Percentiles rank a stretch among this genome's conserved stretches.
Evolutionary conservation across 2,113 vertebrate species (phyloP).

Genomic region (Ceuthmochares aereus): DNA sequence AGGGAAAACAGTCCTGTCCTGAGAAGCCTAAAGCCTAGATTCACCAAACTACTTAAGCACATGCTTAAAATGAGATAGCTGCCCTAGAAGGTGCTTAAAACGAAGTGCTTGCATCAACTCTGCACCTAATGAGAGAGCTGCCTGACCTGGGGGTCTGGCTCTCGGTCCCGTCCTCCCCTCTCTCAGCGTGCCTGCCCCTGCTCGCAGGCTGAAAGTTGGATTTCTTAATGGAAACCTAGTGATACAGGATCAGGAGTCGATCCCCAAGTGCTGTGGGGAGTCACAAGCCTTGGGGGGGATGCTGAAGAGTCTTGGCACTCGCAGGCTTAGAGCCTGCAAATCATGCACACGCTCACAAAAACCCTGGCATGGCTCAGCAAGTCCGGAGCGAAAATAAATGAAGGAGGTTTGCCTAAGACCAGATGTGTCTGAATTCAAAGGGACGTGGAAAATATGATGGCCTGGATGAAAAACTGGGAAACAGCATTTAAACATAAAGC

Average conservation of each 20-base stretch:
- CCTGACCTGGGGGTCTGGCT: neutral
- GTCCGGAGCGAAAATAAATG: neutral
- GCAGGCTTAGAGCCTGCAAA: neutral
- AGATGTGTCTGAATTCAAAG: constrained; percentile 14
- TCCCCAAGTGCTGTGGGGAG: neutral
- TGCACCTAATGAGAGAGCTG: neutral
- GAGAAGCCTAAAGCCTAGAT: neutral
- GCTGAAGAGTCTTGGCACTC: neutral
- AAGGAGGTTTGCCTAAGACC: neutral
- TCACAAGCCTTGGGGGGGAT: neutral
- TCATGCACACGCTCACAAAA: neutral
- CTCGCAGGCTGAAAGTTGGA: neutral
- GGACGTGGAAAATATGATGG: constrained; percentile 21
- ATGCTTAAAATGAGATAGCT: neutral
- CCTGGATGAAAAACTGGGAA: neutral
- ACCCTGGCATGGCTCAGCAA: neutral
- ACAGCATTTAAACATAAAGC: neutral
- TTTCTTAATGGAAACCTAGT: neutral
- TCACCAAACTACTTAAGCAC: neutral
- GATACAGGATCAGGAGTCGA: neutral
- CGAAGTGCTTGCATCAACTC: accelerated
- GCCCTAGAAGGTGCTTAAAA: neutral
- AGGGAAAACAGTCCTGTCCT: neutral
- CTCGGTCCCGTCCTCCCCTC: neutral
- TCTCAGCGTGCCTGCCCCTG: neutral